Evolutionary conservation across 2,113 vertebrate species (phyloP).

Genomic region (Crotalus tigris): DNA sequence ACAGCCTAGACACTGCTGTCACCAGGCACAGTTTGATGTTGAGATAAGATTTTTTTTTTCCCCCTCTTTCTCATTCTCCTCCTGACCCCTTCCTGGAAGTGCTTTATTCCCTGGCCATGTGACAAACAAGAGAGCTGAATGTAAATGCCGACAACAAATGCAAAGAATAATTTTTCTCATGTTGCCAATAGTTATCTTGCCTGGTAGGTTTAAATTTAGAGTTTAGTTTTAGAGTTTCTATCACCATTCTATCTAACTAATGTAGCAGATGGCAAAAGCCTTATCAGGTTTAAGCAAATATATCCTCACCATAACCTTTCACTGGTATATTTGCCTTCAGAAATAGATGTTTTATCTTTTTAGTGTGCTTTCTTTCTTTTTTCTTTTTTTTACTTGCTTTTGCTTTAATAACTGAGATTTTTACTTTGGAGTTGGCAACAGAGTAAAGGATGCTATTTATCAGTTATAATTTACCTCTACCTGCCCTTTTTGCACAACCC

Average conservation of each 20-base stretch:
- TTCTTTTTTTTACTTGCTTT: neutral
- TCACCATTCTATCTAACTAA: slow-evolving; percentile 24
- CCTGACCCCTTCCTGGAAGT: slow-evolving; percentile 58
- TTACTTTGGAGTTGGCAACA: neutral
- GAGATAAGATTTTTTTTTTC: slow-evolving; percentile 75
- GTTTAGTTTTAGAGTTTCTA: slow-evolving; percentile 46
- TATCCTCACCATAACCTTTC: neutral
- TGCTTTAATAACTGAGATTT: neutral
- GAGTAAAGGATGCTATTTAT: neutral
- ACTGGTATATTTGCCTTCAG: slow-evolving; percentile 18
- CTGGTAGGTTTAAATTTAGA: slow-evolving; percentile 33
- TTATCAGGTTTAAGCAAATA: neutral
- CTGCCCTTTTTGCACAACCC: neutral
- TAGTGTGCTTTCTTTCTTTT: neutral
- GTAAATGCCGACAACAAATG: slow-evolving; percentile 46
- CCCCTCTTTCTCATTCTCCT: neutral
- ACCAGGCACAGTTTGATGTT: slow-evolving; percentile 89
- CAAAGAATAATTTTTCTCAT: slow-evolving; percentile 42
- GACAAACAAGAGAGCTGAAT: slow-evolving; percentile 71
- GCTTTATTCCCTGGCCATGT: slow-evolving; percentile 74
- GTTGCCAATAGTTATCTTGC: slow-evolving; percentile 51
- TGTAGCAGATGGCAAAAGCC: slow-evolving; percentile 1
- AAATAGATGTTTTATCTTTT: slow-evolving; percentile 15
- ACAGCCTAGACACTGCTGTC: slow-evolving; percentile 86
- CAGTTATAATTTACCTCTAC: neutral